A percentile compares a stretch with the other conserved stretches of the same genome.
phyloP scores from a whole-genome alignment of 1,140 invertebrate genomes.

The Diorhabda carinulata region DNA sequence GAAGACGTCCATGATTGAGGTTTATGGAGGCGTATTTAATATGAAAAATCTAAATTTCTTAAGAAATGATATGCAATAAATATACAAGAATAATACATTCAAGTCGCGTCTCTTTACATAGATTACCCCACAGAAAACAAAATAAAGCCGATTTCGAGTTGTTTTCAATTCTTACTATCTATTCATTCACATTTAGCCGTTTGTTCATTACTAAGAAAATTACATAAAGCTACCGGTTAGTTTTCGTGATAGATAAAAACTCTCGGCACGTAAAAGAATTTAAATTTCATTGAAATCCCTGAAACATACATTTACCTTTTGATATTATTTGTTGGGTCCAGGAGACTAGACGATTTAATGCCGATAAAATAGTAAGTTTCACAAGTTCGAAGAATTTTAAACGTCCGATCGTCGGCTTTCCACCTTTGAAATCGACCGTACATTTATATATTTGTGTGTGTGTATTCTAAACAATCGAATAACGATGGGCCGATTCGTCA shows the following conservation, averaged over 20 bases:
- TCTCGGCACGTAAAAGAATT: background rate
- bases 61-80: no score
- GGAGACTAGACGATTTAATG: background rate
- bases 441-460: background rate
- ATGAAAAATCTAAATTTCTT: no score
- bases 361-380: conserved; percentile 2
- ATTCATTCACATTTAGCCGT: background rate
- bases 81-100: no score
- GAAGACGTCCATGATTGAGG: no score
- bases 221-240: no score
- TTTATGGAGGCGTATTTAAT: no score
- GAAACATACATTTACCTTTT: background rate
- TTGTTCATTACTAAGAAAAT: background rate
- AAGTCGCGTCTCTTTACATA: no score
- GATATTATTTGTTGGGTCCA: background rate
- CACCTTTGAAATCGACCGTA: conserved; percentile 3
- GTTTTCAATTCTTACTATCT: no score
- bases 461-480: conserved; percentile 14
- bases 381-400: conserved; percentile 12
- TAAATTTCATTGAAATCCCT: background rate
- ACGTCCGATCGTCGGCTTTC: conserved; percentile 11
- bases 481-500: conserved; percentile 1
- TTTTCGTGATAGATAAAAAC: no score
- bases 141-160: no score
- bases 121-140: no score